Conservation (phyloP, 2,113 vertebrate genomes). For the Triplophysa tibetana region DNA sequence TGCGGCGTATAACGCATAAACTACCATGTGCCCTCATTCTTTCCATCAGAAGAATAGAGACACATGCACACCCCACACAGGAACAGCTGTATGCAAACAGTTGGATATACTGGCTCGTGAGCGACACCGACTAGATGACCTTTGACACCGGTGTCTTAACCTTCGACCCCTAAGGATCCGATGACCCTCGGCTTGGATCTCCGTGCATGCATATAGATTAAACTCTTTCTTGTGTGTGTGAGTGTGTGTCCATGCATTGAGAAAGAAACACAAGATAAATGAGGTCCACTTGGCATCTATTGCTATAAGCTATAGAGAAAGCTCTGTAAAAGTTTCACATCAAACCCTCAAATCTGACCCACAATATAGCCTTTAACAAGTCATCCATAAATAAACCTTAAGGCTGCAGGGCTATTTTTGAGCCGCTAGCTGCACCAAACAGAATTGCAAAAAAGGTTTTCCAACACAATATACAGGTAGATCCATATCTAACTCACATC, state of each 20-base stretch:
- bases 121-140: not conserved
- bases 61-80: not conserved
- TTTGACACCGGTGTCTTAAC: constrained; percentile 1
- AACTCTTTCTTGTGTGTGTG: not conserved
- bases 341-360: not conserved
- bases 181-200: not conserved
- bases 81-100: not conserved
- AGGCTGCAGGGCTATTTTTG: not conserved
- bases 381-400: not conserved
- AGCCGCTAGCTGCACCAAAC: not conserved
- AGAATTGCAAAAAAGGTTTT: not conserved
- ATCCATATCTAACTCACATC: not conserved
- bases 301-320: not conserved
- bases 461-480: not conserved
- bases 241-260: not conserved
- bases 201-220: not conserved
- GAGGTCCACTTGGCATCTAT: not conserved
- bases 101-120: not conserved
- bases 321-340: not conserved
- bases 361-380: not conserved
- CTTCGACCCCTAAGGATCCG: not conserved
- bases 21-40: not conserved
- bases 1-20: not conserved
- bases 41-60: not conserved
- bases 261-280: not conserved